Evolutionary conservation across 1,140 invertebrate genomes (phyloP).

Genomic region (Bombus vancouverensis): DNA sequence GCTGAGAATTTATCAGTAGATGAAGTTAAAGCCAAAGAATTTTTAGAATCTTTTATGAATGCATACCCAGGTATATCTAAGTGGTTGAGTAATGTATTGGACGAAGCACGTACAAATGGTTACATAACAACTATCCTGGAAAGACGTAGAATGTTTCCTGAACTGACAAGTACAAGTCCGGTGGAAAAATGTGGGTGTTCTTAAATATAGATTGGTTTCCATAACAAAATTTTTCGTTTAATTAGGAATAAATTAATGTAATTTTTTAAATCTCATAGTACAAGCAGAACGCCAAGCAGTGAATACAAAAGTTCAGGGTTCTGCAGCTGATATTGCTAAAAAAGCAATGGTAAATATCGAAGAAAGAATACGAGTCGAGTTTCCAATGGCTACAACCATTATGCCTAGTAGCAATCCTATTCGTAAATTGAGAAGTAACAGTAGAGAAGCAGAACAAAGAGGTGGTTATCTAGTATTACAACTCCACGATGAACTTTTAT

Average conservation of each 20-base stretch:
- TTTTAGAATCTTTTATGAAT: conserved; percentile 92
- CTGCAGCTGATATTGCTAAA: conserved; percentile 97
- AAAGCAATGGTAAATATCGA: conserved; percentile 93
- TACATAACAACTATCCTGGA: conserved; percentile 93
- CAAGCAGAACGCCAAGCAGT: conserved; percentile 97
- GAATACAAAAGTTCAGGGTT: conserved; percentile 97
- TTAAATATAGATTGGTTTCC: background rate
- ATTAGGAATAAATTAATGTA: conserved; percentile 27
- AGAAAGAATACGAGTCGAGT: conserved; percentile 79
- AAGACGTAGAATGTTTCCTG: conserved; percentile 90
- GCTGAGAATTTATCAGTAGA: conserved; percentile 91
- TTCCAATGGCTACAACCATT: conserved; percentile 72
- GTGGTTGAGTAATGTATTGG: conserved; percentile 87
- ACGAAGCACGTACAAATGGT: conserved; percentile 87
- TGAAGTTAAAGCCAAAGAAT: conserved; percentile 90
- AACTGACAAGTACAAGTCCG: conserved; percentile 87
- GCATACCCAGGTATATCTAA: conserved; percentile 89
- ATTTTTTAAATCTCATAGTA: conserved; percentile 79
- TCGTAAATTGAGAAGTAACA: conserved; percentile 75
- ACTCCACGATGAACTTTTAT: conserved; percentile 98
- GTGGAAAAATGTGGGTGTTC: conserved; percentile 84
- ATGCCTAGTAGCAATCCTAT: conserved; percentile 64
- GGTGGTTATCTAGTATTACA: conserved; percentile 91
- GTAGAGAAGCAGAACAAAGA: conserved; percentile 64
- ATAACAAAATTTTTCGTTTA: conserved; percentile 4